Evolutionary conservation across 2,113 vertebrate genomes (phyloP).

Genomic region (Salvator merianae): DNA sequence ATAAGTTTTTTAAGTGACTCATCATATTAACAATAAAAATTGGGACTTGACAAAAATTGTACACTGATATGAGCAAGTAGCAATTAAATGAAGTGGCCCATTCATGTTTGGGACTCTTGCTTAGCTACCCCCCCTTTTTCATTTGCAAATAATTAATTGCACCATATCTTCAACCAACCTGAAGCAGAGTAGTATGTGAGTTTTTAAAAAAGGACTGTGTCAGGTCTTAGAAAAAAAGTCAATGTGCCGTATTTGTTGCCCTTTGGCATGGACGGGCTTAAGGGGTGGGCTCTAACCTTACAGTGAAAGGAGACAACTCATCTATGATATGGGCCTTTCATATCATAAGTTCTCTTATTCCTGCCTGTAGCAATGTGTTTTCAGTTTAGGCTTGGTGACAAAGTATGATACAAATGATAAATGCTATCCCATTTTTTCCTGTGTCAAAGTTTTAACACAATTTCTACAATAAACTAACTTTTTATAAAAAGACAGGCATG

Average conservation of each 20-base stretch:
- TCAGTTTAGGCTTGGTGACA: not conserved
- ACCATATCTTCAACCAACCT: constrained; percentile 6
- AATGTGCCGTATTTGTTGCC: not conserved
- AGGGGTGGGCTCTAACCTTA: not conserved
- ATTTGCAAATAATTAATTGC: not conserved
- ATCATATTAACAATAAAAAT: constrained; percentile 8
- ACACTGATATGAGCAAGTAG: constrained; percentile 34
- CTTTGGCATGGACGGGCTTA: constrained; percentile 3
- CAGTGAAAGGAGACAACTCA: not conserved
- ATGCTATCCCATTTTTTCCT: not conserved
- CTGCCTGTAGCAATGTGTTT: not conserved
- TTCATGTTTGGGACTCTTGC: constrained; percentile 41
- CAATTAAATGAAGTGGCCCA: constrained; percentile 46
- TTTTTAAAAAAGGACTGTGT: not conserved
- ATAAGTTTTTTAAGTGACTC: constrained; percentile 38
- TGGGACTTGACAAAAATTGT: constrained; percentile 27
- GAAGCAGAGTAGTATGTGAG: constrained; percentile 3
- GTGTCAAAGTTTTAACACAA: not conserved
- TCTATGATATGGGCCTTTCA: not conserved
- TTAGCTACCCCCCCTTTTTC: constrained; percentile 20
- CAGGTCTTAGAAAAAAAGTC: constrained; percentile 9
- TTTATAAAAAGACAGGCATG: too few relatives aligned
- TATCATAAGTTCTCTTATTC: not conserved
- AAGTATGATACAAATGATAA: constrained; percentile 10
- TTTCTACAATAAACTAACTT: not conserved